Evolutionary conservation across 2,888 invertebrate species (phyloP), one percentile per base, ranked within the genome.

Genomic region (Busseola fusca): DNA sequence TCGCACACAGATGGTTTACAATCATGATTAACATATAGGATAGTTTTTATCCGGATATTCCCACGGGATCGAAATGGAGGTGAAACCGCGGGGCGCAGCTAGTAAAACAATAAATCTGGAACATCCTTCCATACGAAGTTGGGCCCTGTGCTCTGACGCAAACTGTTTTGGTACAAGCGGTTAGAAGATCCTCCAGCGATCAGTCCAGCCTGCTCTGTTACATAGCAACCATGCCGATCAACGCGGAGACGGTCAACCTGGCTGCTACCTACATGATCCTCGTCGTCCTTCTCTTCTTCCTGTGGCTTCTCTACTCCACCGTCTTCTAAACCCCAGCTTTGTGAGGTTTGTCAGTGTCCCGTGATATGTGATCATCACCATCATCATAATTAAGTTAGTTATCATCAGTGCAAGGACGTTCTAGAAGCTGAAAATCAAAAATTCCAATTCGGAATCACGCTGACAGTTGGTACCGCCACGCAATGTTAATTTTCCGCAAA

Each of bases 181-280:
- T 78, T 75, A 73, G 86, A 86, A 85, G 88, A 88, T 89, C 88
- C 87, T 88, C 87, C 81, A 79, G 81, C 87, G 88, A 75, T 90
- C 93, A 92, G 94, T 93, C 80, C 89, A 84, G 85, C 84, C 87
- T 85, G 86, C 82, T 84, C 85, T 85, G 86, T 85, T 85, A 79
- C 77, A 77, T 80, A 79, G 90, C 90, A 87, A 89, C 84, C 93
- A 96, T 96, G 96, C 92, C 95, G 87, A 92, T 95, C 90, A 96
- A 96, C 93, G 95, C 96, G 48, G 97, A 97, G 92, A 96, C 97
- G 59, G 96, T 96, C 68, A 97, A 97, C 91, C 95, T 97, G 84
- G 96, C 97, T 67, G 97, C 97, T 85, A 97, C 97, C 69, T 97
- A 97, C 89, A 94, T 97, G 91, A 97, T 97, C 90, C 95, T 97